These are phyloP conservation scores for Salvelinus alpinus DNA, from an alignment of 2,113 vertebrate genomes.

Conservation along the genomic window DNA sequence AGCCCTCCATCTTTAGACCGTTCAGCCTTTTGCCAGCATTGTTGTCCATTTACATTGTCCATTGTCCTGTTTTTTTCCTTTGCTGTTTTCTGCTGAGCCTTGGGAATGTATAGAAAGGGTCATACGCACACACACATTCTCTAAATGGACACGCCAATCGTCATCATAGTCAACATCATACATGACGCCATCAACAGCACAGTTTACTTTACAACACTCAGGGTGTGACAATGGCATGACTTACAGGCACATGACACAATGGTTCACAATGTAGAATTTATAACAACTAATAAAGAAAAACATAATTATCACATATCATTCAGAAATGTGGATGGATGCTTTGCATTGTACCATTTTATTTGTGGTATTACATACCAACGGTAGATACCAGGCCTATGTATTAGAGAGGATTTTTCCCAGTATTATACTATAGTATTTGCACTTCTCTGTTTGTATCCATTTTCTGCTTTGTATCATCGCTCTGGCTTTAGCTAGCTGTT, in stretches of 20 bases:
- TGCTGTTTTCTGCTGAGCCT: conserved; percentile 49
- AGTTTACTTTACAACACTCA: background rate
- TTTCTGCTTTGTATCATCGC: too few species aligned
- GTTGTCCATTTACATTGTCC: conserved; percentile 43
- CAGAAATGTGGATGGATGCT: background rate
- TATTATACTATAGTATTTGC: too few species aligned
- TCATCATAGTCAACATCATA: background rate
- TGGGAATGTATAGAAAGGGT: conserved; percentile 34
- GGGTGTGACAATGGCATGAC: background rate
- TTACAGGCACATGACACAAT: background rate
- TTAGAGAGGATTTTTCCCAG: too few species aligned
- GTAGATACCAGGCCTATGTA: background rate
- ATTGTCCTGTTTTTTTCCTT: conserved; percentile 30
- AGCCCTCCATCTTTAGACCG: conserved; percentile 57
- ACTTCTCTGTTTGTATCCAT: too few species aligned
- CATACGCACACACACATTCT: conserved; percentile 4
- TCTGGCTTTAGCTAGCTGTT: too few species aligned
- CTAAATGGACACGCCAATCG: conserved; percentile 2
- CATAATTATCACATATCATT: background rate
- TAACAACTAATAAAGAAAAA: background rate
- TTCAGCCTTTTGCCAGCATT: conserved; percentile 35
- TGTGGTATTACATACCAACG: background rate
- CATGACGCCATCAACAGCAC: background rate
- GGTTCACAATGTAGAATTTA: background rate
- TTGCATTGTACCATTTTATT: background rate